Conservation (phyloP, 2,888 invertebrate species). For the Eupithecia subfuscata region DNA sequence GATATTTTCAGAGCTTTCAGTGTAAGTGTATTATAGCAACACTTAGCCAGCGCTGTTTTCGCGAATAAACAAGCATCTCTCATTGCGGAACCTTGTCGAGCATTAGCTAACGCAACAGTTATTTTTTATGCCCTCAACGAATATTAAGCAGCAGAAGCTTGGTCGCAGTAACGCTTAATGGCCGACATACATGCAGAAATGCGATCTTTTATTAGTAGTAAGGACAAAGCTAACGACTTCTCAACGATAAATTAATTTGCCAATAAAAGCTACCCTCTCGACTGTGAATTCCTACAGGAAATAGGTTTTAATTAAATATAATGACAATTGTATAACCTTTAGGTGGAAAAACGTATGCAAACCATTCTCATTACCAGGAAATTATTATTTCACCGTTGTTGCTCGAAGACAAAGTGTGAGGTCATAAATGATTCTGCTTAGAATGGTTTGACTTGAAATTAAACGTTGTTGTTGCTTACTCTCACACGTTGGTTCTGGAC, state of each 20-base stretch:
- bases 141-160: slow-evolving; percentile 51
- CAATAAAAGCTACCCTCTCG: slow-evolving; percentile 52
- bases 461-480: slow-evolving; percentile 15
- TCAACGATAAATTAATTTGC: slow-evolving; percentile 63
- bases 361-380: slow-evolving; percentile 38
- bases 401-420: slow-evolving; percentile 27
- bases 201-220: slow-evolving; percentile 52
- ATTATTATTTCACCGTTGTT: slow-evolving; percentile 23
- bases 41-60: slow-evolving; percentile 29
- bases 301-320: slow-evolving; percentile 52
- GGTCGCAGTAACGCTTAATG: slow-evolving; percentile 60
- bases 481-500: slow-evolving; percentile 3
- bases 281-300: slow-evolving; percentile 49
- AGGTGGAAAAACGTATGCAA: slow-evolving; percentile 50
- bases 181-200: slow-evolving; percentile 56
- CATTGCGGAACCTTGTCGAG: slow-evolving; percentile 43
- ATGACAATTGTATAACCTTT: slow-evolving; percentile 55
- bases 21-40: slow-evolving; percentile 20
- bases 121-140: slow-evolving; percentile 57
- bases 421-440: slow-evolving; percentile 32
- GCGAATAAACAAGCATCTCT: slow-evolving; percentile 35
- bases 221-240: slow-evolving; percentile 59
- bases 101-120: slow-evolving; percentile 52
- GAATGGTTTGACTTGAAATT: slow-evolving; percentile 24
- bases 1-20: slow-evolving; percentile 27